These are phyloP conservation scores for Cerastis rubricosa DNA, from an alignment of 2,888 invertebrate genomes.

Conservation along the genomic window DNA sequence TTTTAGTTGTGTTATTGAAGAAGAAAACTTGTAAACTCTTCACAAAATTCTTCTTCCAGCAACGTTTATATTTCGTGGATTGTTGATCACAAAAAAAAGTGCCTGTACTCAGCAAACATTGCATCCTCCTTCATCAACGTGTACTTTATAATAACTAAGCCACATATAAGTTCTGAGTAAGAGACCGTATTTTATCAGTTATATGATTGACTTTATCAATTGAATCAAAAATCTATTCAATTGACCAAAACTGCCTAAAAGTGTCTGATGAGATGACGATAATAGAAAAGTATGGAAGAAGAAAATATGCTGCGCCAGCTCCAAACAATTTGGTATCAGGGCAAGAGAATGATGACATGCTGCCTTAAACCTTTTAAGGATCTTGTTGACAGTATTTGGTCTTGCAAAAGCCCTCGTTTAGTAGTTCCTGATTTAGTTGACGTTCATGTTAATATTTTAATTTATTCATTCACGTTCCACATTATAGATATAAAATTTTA, in stretches of 20 bases:
- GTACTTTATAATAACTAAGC: neutral
- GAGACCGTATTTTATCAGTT: neutral
- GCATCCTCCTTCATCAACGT: neutral
- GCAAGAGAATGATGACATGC: neutral
- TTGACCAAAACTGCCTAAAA: neutral
- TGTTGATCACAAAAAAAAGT: neutral
- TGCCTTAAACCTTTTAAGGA: neutral
- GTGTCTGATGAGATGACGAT: neutral
- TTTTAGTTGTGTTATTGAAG: too few species aligned
- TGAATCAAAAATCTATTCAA: neutral
- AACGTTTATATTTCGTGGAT: neutral
- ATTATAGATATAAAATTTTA: neutral
- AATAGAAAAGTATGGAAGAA: too few species aligned
- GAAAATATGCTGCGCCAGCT: too few species aligned
- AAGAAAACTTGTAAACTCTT: too few species aligned
- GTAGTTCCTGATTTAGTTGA: neutral
- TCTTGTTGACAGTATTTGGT: neutral
- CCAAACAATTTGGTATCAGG: too few species aligned
- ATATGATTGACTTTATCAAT: neutral
- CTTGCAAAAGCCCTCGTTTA: neutral
- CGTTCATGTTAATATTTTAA: neutral
- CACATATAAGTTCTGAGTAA: neutral
- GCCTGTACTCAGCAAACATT: neutral
- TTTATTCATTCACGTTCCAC: neutral
- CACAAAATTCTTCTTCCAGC: too few species aligned